A percentile compares a stretch with the other conserved stretches of the same genome.
Conservation (phyloP, 2,888 invertebrate species). For the Oscheius sp. region DNA sequence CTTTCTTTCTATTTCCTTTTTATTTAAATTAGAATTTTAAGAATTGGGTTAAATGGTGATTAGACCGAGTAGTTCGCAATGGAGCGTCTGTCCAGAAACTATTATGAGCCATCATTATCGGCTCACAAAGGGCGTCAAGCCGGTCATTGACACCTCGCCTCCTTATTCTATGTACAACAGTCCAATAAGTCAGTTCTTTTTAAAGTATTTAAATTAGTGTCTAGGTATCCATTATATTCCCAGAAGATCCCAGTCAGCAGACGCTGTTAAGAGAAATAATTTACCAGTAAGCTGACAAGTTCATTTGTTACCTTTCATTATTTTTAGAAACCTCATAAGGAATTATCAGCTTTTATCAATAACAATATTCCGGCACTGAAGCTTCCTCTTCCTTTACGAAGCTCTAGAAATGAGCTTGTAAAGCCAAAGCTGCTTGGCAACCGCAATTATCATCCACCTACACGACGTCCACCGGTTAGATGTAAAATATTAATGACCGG, state of each 20-base stretch:
- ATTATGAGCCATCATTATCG: constrained; percentile 59
- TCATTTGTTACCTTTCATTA: neutral
- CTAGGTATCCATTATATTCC: constrained; percentile 55
- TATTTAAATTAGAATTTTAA: neutral
- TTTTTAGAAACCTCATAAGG: constrained; percentile 42
- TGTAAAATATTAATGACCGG: neutral
- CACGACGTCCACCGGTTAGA: constrained; percentile 11
- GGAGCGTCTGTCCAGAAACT: constrained; percentile 54
- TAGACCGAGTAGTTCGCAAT: constrained; percentile 49
- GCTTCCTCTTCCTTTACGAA: constrained; percentile 44
- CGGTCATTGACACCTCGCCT: constrained; percentile 47
- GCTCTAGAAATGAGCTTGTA: constrained; percentile 40
- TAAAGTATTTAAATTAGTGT: neutral
- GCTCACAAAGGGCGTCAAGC: constrained; percentile 48
- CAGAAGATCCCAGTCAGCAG: constrained; percentile 49
- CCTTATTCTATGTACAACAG: constrained; percentile 61
- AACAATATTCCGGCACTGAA: constrained; percentile 25
- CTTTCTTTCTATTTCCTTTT: neutral
- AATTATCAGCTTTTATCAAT: constrained; percentile 51
- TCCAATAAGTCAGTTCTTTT: constrained; percentile 49
- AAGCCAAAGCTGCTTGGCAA: constrained; percentile 51
- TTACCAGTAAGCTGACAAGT: constrained; percentile 6
- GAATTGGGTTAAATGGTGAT: constrained; percentile 31
- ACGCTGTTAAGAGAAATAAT: constrained; percentile 41
- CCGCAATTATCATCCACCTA: constrained; percentile 52